Evolutionary conservation across 2,113 vertebrate species (phyloP), one percentile per base, ranked within the genome.

Genomic region (Entelurus aequoreus): DNA sequence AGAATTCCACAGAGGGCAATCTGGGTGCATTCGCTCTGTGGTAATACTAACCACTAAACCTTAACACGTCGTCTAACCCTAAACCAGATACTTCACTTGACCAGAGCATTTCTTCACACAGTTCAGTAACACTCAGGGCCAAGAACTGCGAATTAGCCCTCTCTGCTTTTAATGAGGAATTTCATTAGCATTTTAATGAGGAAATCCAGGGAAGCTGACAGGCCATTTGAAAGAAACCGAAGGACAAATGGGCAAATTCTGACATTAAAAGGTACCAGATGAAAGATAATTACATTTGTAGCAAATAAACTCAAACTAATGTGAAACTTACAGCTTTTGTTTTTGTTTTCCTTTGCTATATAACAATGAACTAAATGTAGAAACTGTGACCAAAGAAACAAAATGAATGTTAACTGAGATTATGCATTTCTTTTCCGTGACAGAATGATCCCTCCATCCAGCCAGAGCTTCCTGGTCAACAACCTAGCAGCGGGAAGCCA

Each of bases 381-480:
- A 28, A 28, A 28, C 28, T 28, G 28, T 28, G 28, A 28, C 28
- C 28, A 5, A 40, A 7, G 4, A 8, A 36, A 36, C 21, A 13
- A 4, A 13, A 36, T 8, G 8, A 28, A 48, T 54, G 54, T 13
- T 15, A 11, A 40, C 36, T 37, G 13, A 36, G 12, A 62, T 61
- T 44, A 13, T 60, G 50, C 46, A 14, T 46, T 48, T 54, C 40
- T 11, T 5, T 46, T 48, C 21, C 5, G 7, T 53, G 21, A 54
- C 84, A 99, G 97, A 90, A 99, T 99, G 97, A 98, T 99, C 77
- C 96, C 97, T 68, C 94, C 97, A 16, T 96, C 95, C 3, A 99
- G 96, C 90, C 97, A 99, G 89, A 96, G 92, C 74, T 99, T 99
- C 78, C 90, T 98, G 84, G 95, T 99, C 70, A 99, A 98, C 86